A percentile compares a stretch with the other conserved stretches of the same genome.
Conservation (phyloP, 2,888 invertebrate genomes). For the Monoplex corrugatus region DNA sequence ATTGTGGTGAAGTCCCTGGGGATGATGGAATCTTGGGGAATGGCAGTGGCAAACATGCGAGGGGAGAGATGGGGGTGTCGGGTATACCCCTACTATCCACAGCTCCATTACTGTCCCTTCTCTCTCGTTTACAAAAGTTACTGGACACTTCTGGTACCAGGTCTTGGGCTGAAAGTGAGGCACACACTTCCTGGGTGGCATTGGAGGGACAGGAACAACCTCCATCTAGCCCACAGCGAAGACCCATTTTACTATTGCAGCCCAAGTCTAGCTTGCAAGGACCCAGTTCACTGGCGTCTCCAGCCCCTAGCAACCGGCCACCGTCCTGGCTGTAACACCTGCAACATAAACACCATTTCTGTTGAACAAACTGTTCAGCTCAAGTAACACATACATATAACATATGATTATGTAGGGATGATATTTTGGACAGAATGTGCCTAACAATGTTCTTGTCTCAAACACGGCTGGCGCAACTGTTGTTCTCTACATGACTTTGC, state of each 20-base stretch:
- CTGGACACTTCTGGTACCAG: slow-evolving; percentile 12
- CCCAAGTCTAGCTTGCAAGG: slow-evolving; percentile 41
- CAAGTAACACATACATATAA: background rate
- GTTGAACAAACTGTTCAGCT: too few relatives aligned
- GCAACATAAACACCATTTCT: slow-evolving; percentile 2
- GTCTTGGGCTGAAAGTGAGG: slow-evolving; percentile 33
- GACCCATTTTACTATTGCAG: slow-evolving; percentile 31
- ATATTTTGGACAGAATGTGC: too few relatives aligned
- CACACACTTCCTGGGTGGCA: slow-evolving; percentile 45
- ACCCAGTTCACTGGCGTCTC: background rate
- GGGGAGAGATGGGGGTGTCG: slow-evolving; percentile 40
- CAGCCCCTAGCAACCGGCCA: slow-evolving; percentile 35
- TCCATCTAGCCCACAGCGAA: background rate
- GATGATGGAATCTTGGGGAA: slow-evolving; percentile 43
- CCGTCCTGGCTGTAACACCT: slow-evolving; percentile 45
- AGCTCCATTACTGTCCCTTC: slow-evolving; percentile 29
- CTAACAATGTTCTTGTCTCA: too few relatives aligned
- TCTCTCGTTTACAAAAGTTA: slow-evolving; percentile 9
- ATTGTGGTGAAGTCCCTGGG: slow-evolving; percentile 20
- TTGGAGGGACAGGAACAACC: slow-evolving; percentile 34
- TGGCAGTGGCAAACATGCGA: slow-evolving; percentile 40
- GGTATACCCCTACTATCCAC: slow-evolving; percentile 37
- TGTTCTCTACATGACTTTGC: too few relatives aligned
- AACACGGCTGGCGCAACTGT: too few relatives aligned
- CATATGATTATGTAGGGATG: too few relatives aligned